Evolutionary conservation across 92 coral and sea anemone species (phyloP).

Genomic region (Siderastrea siderea): DNA sequence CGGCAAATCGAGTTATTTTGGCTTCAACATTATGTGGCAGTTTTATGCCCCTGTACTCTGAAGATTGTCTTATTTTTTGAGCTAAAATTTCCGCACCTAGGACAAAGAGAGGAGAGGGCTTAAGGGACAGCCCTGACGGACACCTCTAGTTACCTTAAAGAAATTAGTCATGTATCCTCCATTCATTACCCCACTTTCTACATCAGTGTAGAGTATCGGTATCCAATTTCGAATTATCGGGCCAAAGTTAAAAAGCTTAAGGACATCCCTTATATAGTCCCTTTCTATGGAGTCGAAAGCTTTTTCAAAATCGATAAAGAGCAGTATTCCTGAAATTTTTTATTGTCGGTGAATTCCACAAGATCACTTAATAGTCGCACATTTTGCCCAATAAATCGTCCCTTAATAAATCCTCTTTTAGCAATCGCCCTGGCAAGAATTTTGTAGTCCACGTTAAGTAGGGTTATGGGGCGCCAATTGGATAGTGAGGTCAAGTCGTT

Average conservation of each 20-base stretch:
- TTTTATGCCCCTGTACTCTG: neutral
- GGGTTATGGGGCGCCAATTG: constrained; percentile 40
- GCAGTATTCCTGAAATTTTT: constrained; percentile 1
- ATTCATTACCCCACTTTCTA: neutral
- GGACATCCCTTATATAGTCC: neutral
- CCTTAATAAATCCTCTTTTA: neutral
- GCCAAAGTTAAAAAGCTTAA: constrained; percentile 15
- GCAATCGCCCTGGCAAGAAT: constrained; percentile 16
- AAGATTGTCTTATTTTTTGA: neutral
- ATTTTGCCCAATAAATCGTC: constrained; percentile 11
- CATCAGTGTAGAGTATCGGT: neutral
- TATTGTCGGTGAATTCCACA: neutral
- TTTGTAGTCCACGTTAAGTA: constrained; percentile 34
- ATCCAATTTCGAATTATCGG: constrained; percentile 24
- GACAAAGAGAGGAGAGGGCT: constrained; percentile 15
- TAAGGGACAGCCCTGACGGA: constrained; percentile 47
- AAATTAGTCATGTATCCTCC: constrained; percentile 16
- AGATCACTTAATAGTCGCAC: constrained; percentile 6
- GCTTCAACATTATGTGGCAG: constrained; percentile 6
- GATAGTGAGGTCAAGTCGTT: neutral
- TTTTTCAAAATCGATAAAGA: constrained; percentile 3
- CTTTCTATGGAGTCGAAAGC: constrained; percentile 30
- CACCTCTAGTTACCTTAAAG: constrained; percentile 27
- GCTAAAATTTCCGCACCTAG: constrained; percentile 27
- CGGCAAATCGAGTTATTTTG: constrained; percentile 38